Evolutionary conservation across 1,140 invertebrate species (phyloP), one percentile per base, ranked within the genome.

Genomic region (Hermatobates lingyangjiaoensis): DNA sequence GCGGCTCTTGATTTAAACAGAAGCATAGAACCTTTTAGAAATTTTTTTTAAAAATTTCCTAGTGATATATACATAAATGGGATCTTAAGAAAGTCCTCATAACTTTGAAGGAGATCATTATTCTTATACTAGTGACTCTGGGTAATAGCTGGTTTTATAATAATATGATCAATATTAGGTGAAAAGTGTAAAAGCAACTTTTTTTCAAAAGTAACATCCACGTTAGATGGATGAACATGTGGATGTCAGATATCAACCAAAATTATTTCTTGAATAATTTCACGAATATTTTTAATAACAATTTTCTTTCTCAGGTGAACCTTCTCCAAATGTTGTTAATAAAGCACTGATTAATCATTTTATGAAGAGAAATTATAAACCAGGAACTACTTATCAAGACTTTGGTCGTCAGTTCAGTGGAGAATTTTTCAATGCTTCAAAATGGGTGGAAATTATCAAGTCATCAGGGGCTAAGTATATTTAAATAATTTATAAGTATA

Each of bases 371-470:
- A 82, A 83, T 58, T 90, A 83, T 62, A 75, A 75, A 34, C 83
- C 83, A n/a, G 72, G 71, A 48, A 88, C 85, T 58, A 76, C 79
- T 1, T 92, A 93, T 68, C 84, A 87, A 61, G 83, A 90, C 48
- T 93, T 92, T 66, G 89, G 77, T 1, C 69, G 67, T 39, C 74
- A 83, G 50, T 88, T 90, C 56, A 87, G 76, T 21, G 80, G 81
- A 2, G 81, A 89, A 67, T 84, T 88, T 60, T 90, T 81, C 60
- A 75, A 89, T 64, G 74, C 86, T 1, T 68, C 75, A 1, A 60
- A 77, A 56, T 90, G 85, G 85, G 81, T 80, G 14, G 63, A 78
- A 52, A 62, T 89, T 14, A 83, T 91, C 59, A 59, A 72, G 51
- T 72, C 74, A 57, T 75, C 85, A 48, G 85, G 86, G 49, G 87